phyloP scores from a whole-genome alignment of 2,797 vertebrate species.

The Eulemur coronatus region DNA sequence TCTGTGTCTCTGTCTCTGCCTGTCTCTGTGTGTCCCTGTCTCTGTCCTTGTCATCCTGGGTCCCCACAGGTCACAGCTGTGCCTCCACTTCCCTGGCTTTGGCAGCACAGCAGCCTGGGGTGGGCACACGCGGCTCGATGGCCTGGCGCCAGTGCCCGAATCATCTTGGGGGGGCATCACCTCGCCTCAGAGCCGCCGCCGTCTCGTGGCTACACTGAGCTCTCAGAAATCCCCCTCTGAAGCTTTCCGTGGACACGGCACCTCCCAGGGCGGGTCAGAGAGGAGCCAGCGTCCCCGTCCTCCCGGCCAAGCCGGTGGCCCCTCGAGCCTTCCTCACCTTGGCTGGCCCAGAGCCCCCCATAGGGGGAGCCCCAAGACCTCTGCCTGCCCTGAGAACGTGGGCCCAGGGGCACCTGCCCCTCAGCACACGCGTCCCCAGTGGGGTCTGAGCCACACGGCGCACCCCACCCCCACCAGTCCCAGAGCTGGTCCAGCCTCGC shows the following conservation, averaged over 20 bases:
- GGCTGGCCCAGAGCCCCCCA: neutral
- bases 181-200: neutral
- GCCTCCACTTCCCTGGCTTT: fast-evolving
- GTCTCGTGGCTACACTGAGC: fast-evolving
- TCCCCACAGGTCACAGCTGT: neutral
- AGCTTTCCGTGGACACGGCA: fast-evolving
- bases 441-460: fast-evolving
- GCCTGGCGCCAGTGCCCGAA: fast-evolving
- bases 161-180: fast-evolving
- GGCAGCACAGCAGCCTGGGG: fast-evolving
- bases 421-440: neutral
- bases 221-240: no score
- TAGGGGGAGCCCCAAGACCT: no score
- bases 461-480: fast-evolving
- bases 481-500: fast-evolving
- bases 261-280: neutral
- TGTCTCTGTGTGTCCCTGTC: neutral
- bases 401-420: neutral
- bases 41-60: fast-evolving
- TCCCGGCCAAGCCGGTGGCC: neutral
- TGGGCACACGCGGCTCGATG: neutral
- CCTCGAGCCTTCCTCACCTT: neutral
- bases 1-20: neutral
- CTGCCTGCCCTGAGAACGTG: neutral
- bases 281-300: fast-evolving